A percentile compares a stretch with the other conserved stretches of the same genome.
Conservation (phyloP, 2,797 vertebrate genomes). For the Lateolabrax maculatus region DNA sequence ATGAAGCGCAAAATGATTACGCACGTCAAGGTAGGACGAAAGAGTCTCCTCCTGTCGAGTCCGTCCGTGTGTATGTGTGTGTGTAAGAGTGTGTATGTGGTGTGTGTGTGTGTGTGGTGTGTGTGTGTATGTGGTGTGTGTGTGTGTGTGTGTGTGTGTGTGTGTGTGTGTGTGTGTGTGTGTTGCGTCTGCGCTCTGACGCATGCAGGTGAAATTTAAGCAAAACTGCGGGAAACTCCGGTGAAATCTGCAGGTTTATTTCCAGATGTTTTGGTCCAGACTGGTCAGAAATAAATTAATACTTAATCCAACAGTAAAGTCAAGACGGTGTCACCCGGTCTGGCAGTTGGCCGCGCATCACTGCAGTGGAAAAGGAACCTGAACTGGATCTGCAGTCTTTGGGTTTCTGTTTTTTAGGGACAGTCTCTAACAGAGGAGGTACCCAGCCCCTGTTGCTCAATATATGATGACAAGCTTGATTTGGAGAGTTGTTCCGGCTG, state of each 20-base stretch:
- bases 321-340: not conserved
- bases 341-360: not conserved
- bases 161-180: slow-evolving; percentile 5
- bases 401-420: slow-evolving; percentile 14
- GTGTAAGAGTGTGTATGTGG: slow-evolving; percentile 1
- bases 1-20: slow-evolving; percentile 81
- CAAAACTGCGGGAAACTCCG: not conserved
- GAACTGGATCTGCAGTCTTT: not conserved
- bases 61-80: not conserved
- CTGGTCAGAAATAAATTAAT: rapidly evolving
- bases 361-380: not conserved
- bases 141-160: not conserved
- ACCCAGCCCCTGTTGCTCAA: slow-evolving; percentile 53
- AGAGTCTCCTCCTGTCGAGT: slow-evolving; percentile 16
- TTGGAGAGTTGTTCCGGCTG: not conserved
- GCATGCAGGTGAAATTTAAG: slow-evolving; percentile 28
- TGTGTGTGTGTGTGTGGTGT: slow-evolving; percentile 8
- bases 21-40: slow-evolving; percentile 82
- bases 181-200: slow-evolving; percentile 25
- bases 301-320: not conserved
- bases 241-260: not conserved
- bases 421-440: slow-evolving; percentile 17
- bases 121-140: too few species aligned
- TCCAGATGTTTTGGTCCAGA: not conserved
- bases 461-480: not conserved